Evolutionary conservation across 2,113 vertebrate genomes (phyloP).

Genomic region (Andinoacara biseriatus): DNA sequence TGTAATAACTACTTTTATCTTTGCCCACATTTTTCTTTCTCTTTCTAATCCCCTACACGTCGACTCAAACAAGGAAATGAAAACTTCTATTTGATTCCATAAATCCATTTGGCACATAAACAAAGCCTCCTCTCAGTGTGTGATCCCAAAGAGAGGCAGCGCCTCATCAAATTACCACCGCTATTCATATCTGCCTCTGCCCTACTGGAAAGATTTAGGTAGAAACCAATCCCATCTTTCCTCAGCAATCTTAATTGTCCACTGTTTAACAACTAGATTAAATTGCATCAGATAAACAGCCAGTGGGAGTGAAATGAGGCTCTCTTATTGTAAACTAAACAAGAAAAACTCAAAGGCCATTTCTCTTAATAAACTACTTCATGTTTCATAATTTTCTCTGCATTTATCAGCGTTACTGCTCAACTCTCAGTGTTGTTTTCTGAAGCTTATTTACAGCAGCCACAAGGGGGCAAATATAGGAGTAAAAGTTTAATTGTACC

Average conservation of each 20-base stretch:
- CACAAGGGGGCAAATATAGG: conserved; percentile 10
- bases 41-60: conserved; percentile 70
- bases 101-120: conserved; percentile 80
- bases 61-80: conserved; percentile 78
- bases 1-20: conserved; percentile 71
- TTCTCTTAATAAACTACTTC: neutral
- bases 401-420: neutral
- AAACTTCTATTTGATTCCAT: conserved; percentile 78
- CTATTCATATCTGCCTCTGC: conserved; percentile 74
- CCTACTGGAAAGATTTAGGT: conserved; percentile 73
- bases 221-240: conserved; percentile 76
- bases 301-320: conserved; percentile 24
- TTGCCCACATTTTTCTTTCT: conserved; percentile 56
- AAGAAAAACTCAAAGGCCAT: neutral
- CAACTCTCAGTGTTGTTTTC: neutral
- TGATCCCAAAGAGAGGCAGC: conserved; percentile 66
- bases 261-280: conserved; percentile 57
- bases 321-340: conserved; percentile 22
- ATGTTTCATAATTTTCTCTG: neutral
- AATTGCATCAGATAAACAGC: conserved; percentile 46
- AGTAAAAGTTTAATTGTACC: neutral
- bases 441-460: neutral
- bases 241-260: conserved; percentile 68
- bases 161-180: conserved; percentile 77
- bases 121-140: conserved; percentile 77